Evolutionary conservation across 2,888 invertebrate genomes (phyloP), one percentile per base, ranked within the genome.

Genomic region (Eumacrocentrus americanus): DNA sequence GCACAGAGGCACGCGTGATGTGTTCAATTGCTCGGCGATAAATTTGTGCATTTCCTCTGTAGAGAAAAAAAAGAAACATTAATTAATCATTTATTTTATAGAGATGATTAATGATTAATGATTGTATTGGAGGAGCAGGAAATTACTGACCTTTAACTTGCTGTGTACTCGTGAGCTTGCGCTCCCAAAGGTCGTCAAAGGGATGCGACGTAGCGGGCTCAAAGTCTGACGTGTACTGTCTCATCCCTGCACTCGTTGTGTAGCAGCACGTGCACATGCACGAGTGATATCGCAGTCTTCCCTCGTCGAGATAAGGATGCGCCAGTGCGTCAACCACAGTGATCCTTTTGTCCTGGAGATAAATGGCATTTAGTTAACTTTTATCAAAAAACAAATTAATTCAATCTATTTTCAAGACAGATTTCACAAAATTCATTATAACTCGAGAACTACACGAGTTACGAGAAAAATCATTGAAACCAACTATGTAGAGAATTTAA

Each of bases 211-310:
- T 94, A 68, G 89, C 89, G 25, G 95, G 96, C 83, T 98, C 98
- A 72, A 96, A 92, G 82, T 97, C 96, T 25, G 74, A 73, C 61
- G 91, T 90, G 84, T 95, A 97, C 82, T 95, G 95, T 60, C 96
- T 85, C 85, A 91, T 88, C 51, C 89, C 88, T 59, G 88, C 85
- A 61, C 86, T 86, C 66, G 89, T 88, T 59, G 91, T 90, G 82
- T 91, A 94, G 84, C 99, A 99, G 79, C 99, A 99, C 81, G 92
- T 92, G 86, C 99, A 99, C 99, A 99, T 99, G 83, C 99, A 99
- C 66, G 98, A 98, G 84, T 99, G 99, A 85, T 98, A 99, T 76
- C 99, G 89, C 76, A 99, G 87, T 68, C 99, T 89, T 23, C 98
- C 99, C 82, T 99, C 99, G 79, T 98, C 98, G 69, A 99, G 84